Percentiles rank a stretch among this genome's conserved stretches.
phyloP scores from a whole-genome alignment of 2,797 vertebrate genomes.

The Antennarius maculatus region DNA sequence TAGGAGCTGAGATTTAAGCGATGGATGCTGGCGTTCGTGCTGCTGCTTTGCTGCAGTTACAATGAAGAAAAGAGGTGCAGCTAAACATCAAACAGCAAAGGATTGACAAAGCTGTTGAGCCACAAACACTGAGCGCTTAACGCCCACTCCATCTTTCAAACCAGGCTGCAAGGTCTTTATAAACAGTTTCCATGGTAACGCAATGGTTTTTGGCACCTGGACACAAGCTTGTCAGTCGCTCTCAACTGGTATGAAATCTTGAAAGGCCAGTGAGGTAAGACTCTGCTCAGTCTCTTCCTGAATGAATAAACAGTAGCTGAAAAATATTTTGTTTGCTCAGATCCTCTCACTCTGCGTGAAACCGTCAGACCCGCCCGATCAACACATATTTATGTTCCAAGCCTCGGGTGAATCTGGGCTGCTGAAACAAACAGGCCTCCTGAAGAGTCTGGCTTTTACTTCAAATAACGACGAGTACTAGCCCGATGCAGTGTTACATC shows the following conservation, averaged over 20 bases:
- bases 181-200: constrained; percentile 74
- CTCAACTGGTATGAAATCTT: constrained; percentile 44
- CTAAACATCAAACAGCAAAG: constrained; percentile 33
- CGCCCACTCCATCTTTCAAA: constrained; percentile 64
- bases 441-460: constrained; percentile 3
- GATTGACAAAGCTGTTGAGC: constrained; percentile 40
- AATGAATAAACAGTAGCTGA: constrained; percentile 32
- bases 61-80: constrained; percentile 20
- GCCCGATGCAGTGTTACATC: constrained; percentile 6
- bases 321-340: constrained; percentile 31
- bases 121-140: constrained; percentile 36
- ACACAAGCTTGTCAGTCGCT: constrained; percentile 33
- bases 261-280: constrained; percentile 52
- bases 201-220: constrained; percentile 22
- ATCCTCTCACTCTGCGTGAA: background rate
- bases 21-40: background rate
- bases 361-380: background rate
- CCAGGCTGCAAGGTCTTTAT: constrained; percentile 62
- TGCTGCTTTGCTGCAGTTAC: constrained; percentile 21
- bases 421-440: constrained; percentile 5
- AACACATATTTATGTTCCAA: constrained; percentile 11
- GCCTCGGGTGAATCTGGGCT: constrained; percentile 25
- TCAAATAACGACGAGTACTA: constrained; percentile 24
- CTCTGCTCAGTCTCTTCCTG: constrained; percentile 42
- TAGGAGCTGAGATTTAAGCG: too few relatives aligned